Evolutionary conservation across 2,113 vertebrate species (phyloP).

Genomic region (Hemibagrus wyckioides): DNA sequence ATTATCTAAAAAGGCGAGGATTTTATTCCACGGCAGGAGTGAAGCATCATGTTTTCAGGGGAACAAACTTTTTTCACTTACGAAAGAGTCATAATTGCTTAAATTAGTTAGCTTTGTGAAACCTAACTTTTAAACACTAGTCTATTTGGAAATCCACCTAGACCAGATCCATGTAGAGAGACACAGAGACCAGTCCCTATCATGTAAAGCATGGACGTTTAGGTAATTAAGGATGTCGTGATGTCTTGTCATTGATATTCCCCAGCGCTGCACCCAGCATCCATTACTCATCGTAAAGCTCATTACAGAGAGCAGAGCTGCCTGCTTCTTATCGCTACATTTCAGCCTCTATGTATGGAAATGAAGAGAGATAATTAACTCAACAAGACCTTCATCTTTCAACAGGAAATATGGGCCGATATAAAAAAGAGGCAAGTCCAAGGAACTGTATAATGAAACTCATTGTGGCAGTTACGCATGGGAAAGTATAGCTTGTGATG

Average conservation of each 20-base stretch:
- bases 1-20: background rate
- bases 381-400: slow-evolving; percentile 48
- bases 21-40: background rate
- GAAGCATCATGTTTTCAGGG: background rate
- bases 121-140: background rate
- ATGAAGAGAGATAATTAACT: slow-evolving; percentile 56
- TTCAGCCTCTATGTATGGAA: slow-evolving; percentile 57
- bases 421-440: slow-evolving; percentile 47
- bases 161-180: background rate
- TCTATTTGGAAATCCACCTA: background rate
- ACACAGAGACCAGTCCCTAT: slow-evolving; percentile 20
- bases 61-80: background rate
- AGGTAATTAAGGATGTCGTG: slow-evolving; percentile 56
- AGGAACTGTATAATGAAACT: slow-evolving; percentile 47
- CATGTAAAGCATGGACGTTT: slow-evolving; percentile 46
- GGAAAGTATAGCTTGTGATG: slow-evolving; percentile 42
- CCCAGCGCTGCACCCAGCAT: slow-evolving; percentile 36
- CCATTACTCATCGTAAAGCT: slow-evolving; percentile 60
- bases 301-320: slow-evolving; percentile 52
- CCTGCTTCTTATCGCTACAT: slow-evolving; percentile 54
- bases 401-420: slow-evolving; percentile 54
- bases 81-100: background rate
- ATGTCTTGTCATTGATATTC: slow-evolving; percentile 56
- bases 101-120: background rate
- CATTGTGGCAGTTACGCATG: slow-evolving; percentile 25